A percentile compares a stretch with the other conserved stretches of the same genome.
Evolutionary conservation across 2,888 invertebrate species (phyloP).

Genomic region (Maniola hyperantus): DNA sequence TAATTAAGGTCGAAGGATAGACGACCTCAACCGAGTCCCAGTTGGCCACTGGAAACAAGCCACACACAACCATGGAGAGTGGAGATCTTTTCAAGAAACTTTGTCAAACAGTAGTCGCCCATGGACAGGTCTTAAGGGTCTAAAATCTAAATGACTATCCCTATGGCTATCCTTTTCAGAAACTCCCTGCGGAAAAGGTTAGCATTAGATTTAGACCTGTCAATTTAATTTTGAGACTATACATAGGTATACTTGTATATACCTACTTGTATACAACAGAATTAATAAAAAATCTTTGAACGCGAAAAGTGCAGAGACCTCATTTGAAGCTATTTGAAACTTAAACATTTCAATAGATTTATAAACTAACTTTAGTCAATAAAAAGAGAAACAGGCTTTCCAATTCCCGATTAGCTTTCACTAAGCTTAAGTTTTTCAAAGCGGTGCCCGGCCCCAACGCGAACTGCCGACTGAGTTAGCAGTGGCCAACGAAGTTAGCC

Average conservation of each 20-base stretch:
- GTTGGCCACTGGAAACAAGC: not conserved
- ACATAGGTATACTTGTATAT: too few species aligned
- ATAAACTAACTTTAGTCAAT: not conserved
- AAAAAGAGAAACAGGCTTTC: not conserved
- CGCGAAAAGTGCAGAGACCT: not conserved
- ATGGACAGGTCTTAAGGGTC: too few species aligned
- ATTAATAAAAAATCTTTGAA: too few species aligned
- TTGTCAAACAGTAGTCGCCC: too few species aligned
- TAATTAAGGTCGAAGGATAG: not conserved
- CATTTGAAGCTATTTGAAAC: not conserved
- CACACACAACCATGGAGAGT: too few species aligned
- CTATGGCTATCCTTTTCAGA: too few species aligned
- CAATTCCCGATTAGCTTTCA: slow-evolving; percentile 16
- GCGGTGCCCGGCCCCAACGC: not conserved
- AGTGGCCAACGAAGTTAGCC: slow-evolving; percentile 12
- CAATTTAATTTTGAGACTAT: not conserved
- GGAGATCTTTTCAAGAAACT: too few species aligned
- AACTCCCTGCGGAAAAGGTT: too few species aligned
- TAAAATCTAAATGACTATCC: too few species aligned
- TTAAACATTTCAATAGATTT: not conserved
- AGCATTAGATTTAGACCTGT: too few species aligned
- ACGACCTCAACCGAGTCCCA: not conserved
- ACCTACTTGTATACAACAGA: too few species aligned
- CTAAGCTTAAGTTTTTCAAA: slow-evolving; percentile 15
- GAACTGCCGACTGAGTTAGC: slow-evolving; percentile 16